A percentile compares a stretch with the other conserved stretches of the same genome.
phyloP scores from a whole-genome alignment of 2,797 vertebrate genomes.

The Ambastaia sidthimunki region DNA sequence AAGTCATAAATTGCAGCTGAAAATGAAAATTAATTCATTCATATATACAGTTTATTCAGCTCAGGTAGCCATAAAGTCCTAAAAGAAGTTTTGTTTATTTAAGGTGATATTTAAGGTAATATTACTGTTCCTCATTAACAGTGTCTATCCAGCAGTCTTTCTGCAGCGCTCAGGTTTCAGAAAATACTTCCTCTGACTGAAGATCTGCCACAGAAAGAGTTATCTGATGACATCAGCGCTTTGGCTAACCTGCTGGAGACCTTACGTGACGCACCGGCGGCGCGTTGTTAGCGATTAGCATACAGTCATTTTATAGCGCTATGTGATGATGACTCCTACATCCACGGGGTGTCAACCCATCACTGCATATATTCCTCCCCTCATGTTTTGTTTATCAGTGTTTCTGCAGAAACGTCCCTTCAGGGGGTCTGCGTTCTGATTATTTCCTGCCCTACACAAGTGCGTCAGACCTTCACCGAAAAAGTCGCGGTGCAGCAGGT shows the following conservation, averaged over 20 bases:
- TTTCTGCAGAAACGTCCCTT: conserved; percentile 50
- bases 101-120: background rate
- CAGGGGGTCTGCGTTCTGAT: conserved; percentile 35
- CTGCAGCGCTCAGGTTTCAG: background rate
- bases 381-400: conserved; percentile 54
- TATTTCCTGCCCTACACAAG: conserved; percentile 41
- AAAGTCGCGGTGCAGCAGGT: conserved; percentile 41
- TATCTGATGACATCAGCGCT: conserved; percentile 14
- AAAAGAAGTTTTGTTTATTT: too few species aligned
- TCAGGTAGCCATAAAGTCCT: too few species aligned
- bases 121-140: background rate
- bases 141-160: background rate
- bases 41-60: too few species aligned
- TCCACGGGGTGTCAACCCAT: conserved; percentile 43
- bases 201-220: conserved; percentile 21
- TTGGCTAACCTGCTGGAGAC: conserved; percentile 16
- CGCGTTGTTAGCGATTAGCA: conserved; percentile 7
- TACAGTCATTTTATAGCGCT: conserved; percentile 14
- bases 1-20: too few species aligned
- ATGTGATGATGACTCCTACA: conserved; percentile 37
- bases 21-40: too few species aligned
- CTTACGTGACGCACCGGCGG: background rate
- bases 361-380: conserved; percentile 41
- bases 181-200: background rate
- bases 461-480: conserved; percentile 41